A percentile compares a stretch with the other conserved stretches of the same genome.
Conservation (phyloP, 2,888 invertebrate species). For the Cheilosia vernalis region DNA sequence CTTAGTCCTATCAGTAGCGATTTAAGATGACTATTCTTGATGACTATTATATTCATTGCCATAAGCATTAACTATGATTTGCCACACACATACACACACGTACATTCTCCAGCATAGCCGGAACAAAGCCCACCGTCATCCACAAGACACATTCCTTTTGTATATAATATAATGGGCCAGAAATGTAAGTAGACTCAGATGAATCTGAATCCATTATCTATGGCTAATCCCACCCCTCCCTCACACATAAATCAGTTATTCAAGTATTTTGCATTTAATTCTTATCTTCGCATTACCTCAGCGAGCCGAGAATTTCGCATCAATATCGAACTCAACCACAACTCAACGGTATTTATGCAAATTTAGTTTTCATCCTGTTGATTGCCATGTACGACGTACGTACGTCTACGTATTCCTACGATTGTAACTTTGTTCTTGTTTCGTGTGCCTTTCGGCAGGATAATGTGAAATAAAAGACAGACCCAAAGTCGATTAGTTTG, state of each 20-base stretch:
- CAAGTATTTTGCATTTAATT: slow-evolving; percentile 34
- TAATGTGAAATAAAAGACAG: slow-evolving; percentile 30
- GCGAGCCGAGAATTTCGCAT: background rate
- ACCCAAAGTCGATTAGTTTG: slow-evolving; percentile 37
- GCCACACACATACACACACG: too few species aligned
- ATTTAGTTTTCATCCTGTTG: slow-evolving; percentile 25
- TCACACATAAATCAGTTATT: background rate
- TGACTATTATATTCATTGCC: too few species aligned
- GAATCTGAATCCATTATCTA: background rate
- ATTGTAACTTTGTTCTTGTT: slow-evolving; percentile 23
- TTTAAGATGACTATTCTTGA: too few species aligned
- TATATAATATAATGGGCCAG: too few species aligned
- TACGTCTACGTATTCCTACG: slow-evolving; percentile 33
- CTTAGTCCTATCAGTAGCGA: too few species aligned
- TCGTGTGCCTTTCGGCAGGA: background rate
- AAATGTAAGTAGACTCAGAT: too few species aligned
- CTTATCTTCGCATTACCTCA: slow-evolving; percentile 29
- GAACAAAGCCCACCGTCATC: too few species aligned
- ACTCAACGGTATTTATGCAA: slow-evolving; percentile 44
- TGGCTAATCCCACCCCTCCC: background rate
- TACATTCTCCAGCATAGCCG: too few species aligned
- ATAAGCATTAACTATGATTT: too few species aligned
- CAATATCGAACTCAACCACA: slow-evolving; percentile 17
- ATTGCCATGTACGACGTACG: slow-evolving; percentile 10
- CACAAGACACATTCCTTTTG: too few species aligned